phyloP scores from a whole-genome alignment of 2,888 invertebrate genomes.

The Melanchra persicariae region DNA sequence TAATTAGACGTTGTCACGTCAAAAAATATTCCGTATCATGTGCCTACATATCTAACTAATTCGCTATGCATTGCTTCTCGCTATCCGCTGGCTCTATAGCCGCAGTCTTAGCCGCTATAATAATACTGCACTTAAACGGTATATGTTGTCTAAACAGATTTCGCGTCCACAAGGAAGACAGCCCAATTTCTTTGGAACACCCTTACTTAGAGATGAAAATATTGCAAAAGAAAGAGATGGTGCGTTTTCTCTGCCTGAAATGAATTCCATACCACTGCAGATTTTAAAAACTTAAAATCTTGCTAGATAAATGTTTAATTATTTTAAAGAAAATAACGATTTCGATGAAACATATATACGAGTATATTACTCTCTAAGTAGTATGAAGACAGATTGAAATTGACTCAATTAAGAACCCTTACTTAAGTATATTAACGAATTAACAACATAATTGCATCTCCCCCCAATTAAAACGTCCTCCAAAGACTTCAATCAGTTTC shows the following conservation, averaged over 20 bases:
- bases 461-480: neutral
- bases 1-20: too few species aligned
- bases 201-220: conserved; percentile 5
- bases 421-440: neutral
- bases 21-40: too few species aligned
- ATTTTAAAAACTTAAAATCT: too few species aligned
- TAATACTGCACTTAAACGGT: conserved; percentile 41
- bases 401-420: neutral
- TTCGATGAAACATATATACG: too few species aligned
- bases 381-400: neutral
- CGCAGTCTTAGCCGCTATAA: conserved; percentile 11
- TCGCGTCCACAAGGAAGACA: conserved; percentile 6
- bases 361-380: neutral
- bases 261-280: too few species aligned
- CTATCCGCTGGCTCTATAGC: neutral
- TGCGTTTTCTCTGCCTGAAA: neutral
- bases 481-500: neutral
- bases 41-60: too few species aligned
- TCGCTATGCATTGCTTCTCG: too few species aligned
- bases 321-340: too few species aligned
- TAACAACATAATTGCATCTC: neutral
- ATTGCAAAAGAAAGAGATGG: neutral
- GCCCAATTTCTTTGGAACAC: conserved; percentile 26
- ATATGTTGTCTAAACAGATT: conserved; percentile 25
- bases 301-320: too few species aligned